A percentile compares a stretch with the other conserved stretches of the same genome.
Evolutionary conservation across 2,113 vertebrate genomes (phyloP).

Genomic region (Psittacula cyanocephala): DNA sequence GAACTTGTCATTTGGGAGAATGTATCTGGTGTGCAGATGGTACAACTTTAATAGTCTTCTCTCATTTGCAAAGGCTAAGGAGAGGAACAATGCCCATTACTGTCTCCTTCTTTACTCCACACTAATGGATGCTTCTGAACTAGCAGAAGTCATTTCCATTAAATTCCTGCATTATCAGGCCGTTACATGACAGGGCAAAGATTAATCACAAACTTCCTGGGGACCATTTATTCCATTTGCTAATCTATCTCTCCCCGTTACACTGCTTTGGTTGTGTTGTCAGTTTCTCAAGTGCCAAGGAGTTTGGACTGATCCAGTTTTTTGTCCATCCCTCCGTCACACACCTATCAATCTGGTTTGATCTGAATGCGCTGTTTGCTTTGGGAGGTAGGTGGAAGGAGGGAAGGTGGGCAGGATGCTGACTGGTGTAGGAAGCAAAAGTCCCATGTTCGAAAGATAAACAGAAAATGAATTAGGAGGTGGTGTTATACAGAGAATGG

Average conservation of each 20-base stretch:
- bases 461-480: neutral
- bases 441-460: neutral
- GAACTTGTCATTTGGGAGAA: neutral
- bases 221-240: constrained; percentile 69
- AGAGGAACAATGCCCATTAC: constrained; percentile 40
- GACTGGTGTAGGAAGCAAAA: neutral
- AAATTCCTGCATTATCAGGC: constrained; percentile 68
- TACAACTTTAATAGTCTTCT: neutral
- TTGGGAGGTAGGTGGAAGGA: neutral
- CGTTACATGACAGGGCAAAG: constrained; percentile 71
- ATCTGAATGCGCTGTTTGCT: constrained; percentile 33
- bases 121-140: constrained; percentile 60
- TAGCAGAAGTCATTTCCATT: constrained; percentile 43
- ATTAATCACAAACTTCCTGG: constrained; percentile 66
- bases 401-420: neutral
- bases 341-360: constrained; percentile 50
- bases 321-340: constrained; percentile 60
- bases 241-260: constrained; percentile 65
- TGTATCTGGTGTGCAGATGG: neutral
- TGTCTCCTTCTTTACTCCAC: constrained; percentile 18
- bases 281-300: constrained; percentile 70
- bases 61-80: constrained; percentile 25
- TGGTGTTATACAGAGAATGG: neutral
- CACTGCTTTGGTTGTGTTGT: constrained; percentile 59
- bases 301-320: constrained; percentile 58